phyloP scores from a whole-genome alignment of 2,888 invertebrate genomes.

The Seladonia tumulorum region DNA sequence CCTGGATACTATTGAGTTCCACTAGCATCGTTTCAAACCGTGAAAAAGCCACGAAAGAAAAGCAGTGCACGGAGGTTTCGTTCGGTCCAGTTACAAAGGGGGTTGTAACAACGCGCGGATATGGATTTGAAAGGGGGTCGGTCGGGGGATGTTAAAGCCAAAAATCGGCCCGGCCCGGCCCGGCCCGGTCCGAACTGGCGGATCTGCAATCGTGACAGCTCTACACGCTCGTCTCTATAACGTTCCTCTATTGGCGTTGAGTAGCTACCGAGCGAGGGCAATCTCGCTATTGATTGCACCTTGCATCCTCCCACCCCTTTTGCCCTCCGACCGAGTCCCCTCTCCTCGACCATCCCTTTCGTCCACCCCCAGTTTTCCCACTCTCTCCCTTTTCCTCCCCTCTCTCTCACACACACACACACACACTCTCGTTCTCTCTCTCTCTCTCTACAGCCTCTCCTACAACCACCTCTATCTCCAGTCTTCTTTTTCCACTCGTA shows the following conservation, averaged over 20 bases:
- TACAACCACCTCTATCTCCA: slow-evolving; percentile 9
- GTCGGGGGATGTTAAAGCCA: background rate
- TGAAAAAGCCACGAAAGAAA: background rate
- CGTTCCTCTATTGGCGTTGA: slow-evolving; percentile 70
- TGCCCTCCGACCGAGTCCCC: slow-evolving; percentile 52
- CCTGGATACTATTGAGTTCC: background rate
- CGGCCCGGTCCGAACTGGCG: slow-evolving; percentile 29
- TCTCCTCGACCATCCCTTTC: slow-evolving; percentile 47
- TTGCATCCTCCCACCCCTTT: slow-evolving; percentile 67
- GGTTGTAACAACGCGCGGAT: background rate
- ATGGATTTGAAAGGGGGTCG: background rate
- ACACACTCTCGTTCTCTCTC: too few relatives aligned
- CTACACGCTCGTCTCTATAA: slow-evolving; percentile 65
- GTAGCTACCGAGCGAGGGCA: slow-evolving; percentile 73
- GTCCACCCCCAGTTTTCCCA: slow-evolving; percentile 48
- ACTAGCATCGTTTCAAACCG: background rate
- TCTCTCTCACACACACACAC: too few relatives aligned
- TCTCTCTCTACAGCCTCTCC: background rate
- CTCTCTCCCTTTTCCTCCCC: slow-evolving; percentile 31
- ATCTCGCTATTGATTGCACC: slow-evolving; percentile 76
- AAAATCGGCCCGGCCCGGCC: slow-evolving; percentile 4
- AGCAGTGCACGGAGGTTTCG: background rate
- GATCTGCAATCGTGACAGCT: slow-evolving; percentile 68
- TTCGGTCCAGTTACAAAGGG: background rate
- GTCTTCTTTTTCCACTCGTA: slow-evolving; percentile 17